These are phyloP conservation scores for Nasonia longicornis DNA, from an alignment of 1,140 invertebrate genomes.

Conservation along the genomic window DNA sequence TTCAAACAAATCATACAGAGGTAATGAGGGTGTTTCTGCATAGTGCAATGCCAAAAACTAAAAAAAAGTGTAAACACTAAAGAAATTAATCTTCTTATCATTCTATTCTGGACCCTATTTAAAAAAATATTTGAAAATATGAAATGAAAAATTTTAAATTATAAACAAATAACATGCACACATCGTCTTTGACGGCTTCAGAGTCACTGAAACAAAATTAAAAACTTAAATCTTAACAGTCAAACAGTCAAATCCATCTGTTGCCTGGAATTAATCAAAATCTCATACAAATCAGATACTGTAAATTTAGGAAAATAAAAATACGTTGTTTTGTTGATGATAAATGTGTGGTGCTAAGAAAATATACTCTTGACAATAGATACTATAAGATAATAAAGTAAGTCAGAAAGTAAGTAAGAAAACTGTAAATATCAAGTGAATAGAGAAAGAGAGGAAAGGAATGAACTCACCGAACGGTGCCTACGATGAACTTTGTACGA, in stretches of 20 bases:
- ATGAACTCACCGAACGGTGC: constrained; percentile 79
- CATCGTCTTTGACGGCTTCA: constrained; percentile 17
- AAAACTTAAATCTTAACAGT: constrained; percentile 31
- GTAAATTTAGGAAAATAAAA: constrained; percentile 35
- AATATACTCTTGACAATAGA: constrained; percentile 20
- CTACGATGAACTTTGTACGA: constrained; percentile 79
- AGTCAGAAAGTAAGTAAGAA: constrained; percentile 38
- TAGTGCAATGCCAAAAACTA: constrained; percentile 28
- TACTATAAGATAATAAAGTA: constrained; percentile 26
- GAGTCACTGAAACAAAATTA: constrained; percentile 45
- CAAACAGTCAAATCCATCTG: constrained; percentile 42
- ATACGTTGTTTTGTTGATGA: constrained; percentile 6
- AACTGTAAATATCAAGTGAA: constrained; percentile 33
- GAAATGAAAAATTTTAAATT: constrained; percentile 36
- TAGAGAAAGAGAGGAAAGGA: constrained; percentile 52
- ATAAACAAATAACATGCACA: constrained; percentile 41
- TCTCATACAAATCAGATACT: constrained; percentile 24
- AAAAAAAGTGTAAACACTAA: constrained; percentile 13
- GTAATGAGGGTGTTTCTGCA: constrained; percentile 13
- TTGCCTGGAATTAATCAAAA: constrained; percentile 31
- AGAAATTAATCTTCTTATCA: constrained; percentile 16
- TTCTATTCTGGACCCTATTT: constrained; percentile 7
- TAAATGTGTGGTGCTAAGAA: constrained; percentile 23
- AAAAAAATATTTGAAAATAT: constrained; percentile 33
- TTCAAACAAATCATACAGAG: constrained; percentile 30